Conservation (phyloP, 1,140 invertebrate species). For the Coelopa frigida region DNA sequence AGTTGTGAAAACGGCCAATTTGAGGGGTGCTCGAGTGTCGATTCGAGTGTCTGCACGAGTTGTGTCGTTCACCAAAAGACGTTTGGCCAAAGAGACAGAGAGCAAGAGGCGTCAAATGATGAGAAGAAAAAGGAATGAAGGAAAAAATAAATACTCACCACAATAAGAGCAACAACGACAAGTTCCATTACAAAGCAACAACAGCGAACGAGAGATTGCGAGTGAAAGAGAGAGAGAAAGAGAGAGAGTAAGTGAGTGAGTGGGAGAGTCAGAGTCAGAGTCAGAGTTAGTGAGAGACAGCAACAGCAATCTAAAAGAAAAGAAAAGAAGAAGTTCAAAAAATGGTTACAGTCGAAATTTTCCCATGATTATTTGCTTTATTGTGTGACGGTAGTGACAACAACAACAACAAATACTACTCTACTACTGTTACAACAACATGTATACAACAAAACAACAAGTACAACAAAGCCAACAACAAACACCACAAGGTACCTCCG, state of each 20-base stretch:
- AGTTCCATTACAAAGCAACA: not conserved
- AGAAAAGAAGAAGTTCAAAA: not conserved
- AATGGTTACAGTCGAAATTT: slow-evolving; percentile 22
- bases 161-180: no score
- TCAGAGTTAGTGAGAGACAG: not conserved
- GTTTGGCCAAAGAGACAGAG: no score
- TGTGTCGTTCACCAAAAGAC: no score
- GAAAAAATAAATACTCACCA: no score
- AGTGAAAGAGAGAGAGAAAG: not conserved
- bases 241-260: not conserved
- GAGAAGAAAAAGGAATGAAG: no score
- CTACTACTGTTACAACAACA: no score
- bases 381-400: slow-evolving; percentile 41
- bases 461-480: not conserved
- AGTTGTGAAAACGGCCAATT: no score
- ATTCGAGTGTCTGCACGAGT: no score
- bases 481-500: slow-evolving; percentile 5
- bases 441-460: not conserved
- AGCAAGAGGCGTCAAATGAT: no score
- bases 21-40: no score
- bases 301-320: not conserved
- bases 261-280: not conserved
- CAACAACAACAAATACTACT: slow-evolving; percentile 7
- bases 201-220: not conserved
- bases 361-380: slow-evolving; percentile 44